Evolutionary conservation across 2,797 vertebrate genomes (phyloP).

Genomic region (Emys orbicularis): DNA sequence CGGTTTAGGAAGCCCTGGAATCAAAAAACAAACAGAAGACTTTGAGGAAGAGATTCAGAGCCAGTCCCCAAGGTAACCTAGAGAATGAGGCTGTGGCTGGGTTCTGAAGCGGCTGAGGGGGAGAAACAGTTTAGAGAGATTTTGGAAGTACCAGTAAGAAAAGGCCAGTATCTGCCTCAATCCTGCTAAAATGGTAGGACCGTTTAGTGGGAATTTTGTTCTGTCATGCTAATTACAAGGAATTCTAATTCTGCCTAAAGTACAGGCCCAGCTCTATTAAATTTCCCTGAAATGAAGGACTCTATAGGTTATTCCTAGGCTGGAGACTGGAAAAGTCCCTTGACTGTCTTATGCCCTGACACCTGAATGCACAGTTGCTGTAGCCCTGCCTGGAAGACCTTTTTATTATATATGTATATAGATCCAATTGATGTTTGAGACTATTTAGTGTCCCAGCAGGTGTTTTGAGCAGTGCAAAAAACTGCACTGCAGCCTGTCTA

Average conservation of each 20-base stretch:
- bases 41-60: not conserved
- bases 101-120: not conserved
- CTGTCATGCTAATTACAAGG: not conserved
- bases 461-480: not conserved
- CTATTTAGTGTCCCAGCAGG: not conserved
- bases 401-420: not conserved
- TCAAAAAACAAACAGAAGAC: not conserved
- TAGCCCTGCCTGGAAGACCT: not conserved
- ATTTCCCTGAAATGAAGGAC: not conserved
- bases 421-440: not conserved
- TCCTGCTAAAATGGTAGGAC: not conserved
- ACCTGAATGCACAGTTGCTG: not conserved
- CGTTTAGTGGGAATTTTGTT: not conserved
- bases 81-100: not conserved
- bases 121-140: not conserved
- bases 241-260: not conserved
- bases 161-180: not conserved
- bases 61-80: not conserved
- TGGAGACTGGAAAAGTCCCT: not conserved
- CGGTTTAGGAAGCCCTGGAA: not conserved
- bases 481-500: not conserved
- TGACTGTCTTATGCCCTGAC: not conserved
- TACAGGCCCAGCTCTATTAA: rapidly evolving
- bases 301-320: not conserved
- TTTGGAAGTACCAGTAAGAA: not conserved